Evolutionary conservation across 2,113 vertebrate genomes (phyloP), one percentile per base, ranked within the genome.

Genomic region (Galeopterus variegatus): DNA sequence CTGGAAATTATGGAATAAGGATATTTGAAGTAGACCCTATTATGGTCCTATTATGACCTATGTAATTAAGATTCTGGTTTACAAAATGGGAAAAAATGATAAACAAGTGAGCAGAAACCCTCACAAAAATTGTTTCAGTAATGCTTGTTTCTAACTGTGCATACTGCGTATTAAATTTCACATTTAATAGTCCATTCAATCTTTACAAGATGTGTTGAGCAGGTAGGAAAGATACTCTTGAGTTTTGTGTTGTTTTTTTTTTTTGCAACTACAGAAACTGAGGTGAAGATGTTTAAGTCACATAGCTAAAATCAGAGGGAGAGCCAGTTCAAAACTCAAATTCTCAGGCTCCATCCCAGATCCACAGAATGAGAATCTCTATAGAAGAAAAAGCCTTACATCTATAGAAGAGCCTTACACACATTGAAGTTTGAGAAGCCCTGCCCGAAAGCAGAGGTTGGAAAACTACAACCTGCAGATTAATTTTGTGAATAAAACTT

Each of bases 401-500:
- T n/a, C n/a, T n/a, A n/a, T n/a, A n/a, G n/a, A n/a, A 67, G 14
- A 64, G 52, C 31, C 12, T 45, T 58, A 41, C 1, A 5, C 12
- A 62, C 13, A 65, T 0, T 28, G n/a, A 86, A 52, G 15, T 75
- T 77, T 81, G 31, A 91, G 62, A 75, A 89, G 33, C 31, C 4
- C 3, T 6, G 8, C 0, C 88, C 62, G 36, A 52, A 54, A 83
- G 24, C 9, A 58, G 65, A 87, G 6, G 2, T 77, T 73, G 21
- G 33, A 11, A 92, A 75, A 76, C 3, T 14, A 17, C 0, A 83
- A 1, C 1, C 31, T 69, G 13, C 1, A 50, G 4, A 26, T 33
- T 88, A 31, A 86, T 58, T 85, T 87, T 86, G n/a, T 67, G 85
- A 87, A 73, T 90, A 48, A 73, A 64, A 24, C 15, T 64, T 93